These are phyloP conservation scores for Ichneumoninae sp. DNA, from an alignment of 2,888 invertebrate species.

Conservation along the genomic window DNA sequence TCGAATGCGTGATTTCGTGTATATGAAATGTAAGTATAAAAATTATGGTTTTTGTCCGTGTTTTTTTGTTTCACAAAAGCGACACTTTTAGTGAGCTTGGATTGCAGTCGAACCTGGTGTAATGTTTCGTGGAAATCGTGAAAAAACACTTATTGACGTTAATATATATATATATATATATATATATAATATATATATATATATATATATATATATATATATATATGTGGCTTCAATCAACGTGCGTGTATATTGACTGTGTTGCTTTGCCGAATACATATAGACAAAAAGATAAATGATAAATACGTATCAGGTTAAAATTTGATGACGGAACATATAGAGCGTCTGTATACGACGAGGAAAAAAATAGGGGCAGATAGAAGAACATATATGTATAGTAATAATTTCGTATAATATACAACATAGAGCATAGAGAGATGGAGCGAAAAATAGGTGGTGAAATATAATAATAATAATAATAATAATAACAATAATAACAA, in stretches of 20 bases:
- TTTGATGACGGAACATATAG: not conserved
- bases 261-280: not conserved
- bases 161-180: not conserved
- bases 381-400: conserved; percentile 38
- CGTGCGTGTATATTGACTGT: conserved; percentile 21
- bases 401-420: conserved; percentile 33
- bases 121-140: not conserved
- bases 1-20: not conserved
- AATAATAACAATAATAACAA: conserved; percentile 32
- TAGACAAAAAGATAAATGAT: conserved; percentile 13
- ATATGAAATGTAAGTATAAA: not conserved
- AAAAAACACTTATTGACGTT: not conserved
- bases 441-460: not conserved
- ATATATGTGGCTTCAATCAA: not conserved
- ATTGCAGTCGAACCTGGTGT: not conserved
- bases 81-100: too few species aligned
- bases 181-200: too few species aligned
- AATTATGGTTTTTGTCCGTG: not conserved
- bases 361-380: conserved; percentile 23
- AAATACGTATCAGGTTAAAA: conserved; percentile 16
- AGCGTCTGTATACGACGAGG: conserved; percentile 39
- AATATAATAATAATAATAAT: conserved; percentile 40
- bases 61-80: not conserved
- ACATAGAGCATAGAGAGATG: conserved; percentile 36
- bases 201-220: not conserved